phyloP scores from a whole-genome alignment of 2,888 invertebrate species.

The Leptura quadrifasciata region DNA sequence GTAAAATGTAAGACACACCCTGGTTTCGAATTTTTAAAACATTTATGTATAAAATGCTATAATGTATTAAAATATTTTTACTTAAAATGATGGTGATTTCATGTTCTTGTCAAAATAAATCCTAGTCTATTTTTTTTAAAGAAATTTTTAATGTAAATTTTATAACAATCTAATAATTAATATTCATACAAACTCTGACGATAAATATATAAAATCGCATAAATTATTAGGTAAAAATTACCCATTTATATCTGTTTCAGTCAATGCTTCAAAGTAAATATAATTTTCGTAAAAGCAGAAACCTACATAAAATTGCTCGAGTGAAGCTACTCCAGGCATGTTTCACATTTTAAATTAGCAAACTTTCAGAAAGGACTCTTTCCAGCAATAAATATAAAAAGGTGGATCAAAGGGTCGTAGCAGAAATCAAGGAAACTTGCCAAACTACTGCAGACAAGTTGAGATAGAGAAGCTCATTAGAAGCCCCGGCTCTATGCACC shows the following conservation, averaged over 20 bases:
- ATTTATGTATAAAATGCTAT: too few relatives aligned
- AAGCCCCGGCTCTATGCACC: constrained; percentile 4
- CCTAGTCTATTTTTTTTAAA: too few relatives aligned
- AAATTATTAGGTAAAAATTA: not conserved
- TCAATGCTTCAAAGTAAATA: constrained; percentile 12
- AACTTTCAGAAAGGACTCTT: constrained; percentile 17
- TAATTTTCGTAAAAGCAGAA: not conserved
- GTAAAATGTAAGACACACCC: too few relatives aligned
- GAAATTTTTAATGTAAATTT: too few relatives aligned
- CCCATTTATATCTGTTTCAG: not conserved
- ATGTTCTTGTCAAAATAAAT: too few relatives aligned
- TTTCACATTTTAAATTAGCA: constrained; percentile 28
- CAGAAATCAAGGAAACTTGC: constrained; percentile 25
- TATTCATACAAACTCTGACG: too few relatives aligned
- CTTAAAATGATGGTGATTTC: too few relatives aligned
- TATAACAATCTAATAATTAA: too few relatives aligned
- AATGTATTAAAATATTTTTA: too few relatives aligned
- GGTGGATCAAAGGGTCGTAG: constrained; percentile 20
- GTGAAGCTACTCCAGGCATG: constrained; percentile 3
- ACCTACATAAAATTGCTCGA: constrained; percentile 10
- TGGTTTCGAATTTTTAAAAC: too few relatives aligned
- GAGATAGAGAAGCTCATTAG: constrained; percentile 20
- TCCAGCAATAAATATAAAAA: constrained; percentile 31
- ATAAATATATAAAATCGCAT: not conserved
- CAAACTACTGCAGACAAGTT: constrained; percentile 12